Percentiles rank a stretch among this genome's conserved stretches.
Evolutionary conservation across 2,113 vertebrate genomes (phyloP).

Genomic region (Epinephelus cyanopodus): DNA sequence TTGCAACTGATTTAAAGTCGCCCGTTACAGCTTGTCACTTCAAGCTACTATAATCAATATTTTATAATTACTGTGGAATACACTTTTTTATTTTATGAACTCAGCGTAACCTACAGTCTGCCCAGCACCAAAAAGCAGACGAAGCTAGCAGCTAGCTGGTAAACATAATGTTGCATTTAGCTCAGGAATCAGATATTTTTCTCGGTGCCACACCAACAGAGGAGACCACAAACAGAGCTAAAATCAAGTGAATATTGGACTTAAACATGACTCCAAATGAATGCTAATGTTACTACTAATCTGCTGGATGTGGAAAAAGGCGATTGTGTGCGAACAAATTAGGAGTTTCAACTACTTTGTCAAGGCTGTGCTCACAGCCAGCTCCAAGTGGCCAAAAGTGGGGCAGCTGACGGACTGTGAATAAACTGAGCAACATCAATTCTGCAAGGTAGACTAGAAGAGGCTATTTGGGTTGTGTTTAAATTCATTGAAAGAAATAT

Average conservation of each 20-base stretch:
- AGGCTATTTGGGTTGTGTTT: not conserved
- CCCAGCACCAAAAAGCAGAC: no score
- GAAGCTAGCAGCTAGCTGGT: no score
- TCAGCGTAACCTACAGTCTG: no score
- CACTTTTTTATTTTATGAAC: no score
- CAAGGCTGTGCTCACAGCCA: not conserved
- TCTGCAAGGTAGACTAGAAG: not conserved
- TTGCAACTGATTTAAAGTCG: not conserved
- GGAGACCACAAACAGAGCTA: conserved; percentile 2
- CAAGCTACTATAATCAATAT: not conserved
- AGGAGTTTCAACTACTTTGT: not conserved
- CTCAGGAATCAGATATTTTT: no score
- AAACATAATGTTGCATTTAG: no score
- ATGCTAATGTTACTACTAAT: not conserved
- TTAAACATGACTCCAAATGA: not conserved
- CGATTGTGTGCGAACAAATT: not conserved
- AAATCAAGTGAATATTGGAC: not conserved
- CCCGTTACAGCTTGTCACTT: not conserved
- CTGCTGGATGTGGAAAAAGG: not conserved
- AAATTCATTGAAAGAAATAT: not conserved
- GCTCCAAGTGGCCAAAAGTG: not conserved
- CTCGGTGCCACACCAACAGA: no score
- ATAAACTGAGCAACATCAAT: not conserved
- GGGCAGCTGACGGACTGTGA: not conserved
- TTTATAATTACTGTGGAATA: no score